These are phyloP conservation scores for Macrobrachium rosenbergii DNA, from an alignment of 1,140 invertebrate genomes.

Conservation along the genomic window DNA sequence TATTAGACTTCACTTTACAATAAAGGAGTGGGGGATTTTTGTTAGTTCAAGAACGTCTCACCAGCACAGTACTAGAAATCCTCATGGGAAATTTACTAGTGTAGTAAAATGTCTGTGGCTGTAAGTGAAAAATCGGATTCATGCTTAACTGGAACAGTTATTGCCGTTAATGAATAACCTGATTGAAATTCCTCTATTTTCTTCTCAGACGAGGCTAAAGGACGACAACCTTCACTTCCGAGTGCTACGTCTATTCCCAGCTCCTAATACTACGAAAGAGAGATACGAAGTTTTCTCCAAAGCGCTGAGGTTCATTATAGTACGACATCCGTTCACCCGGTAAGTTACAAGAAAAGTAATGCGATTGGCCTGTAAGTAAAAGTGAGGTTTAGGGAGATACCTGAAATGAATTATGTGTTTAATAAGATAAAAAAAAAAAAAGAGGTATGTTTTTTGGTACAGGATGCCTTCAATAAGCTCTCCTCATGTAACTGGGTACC, in stretches of 20 bases:
- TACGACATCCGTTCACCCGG: slow-evolving; percentile 55
- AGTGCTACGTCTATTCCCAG: slow-evolving; percentile 44
- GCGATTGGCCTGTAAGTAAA: too few species aligned
- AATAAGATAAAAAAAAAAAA: too few species aligned
- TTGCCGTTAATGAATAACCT: not conserved
- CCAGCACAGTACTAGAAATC: too few species aligned
- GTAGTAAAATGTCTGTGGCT: too few species aligned
- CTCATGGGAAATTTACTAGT: too few species aligned
- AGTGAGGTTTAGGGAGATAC: too few species aligned
- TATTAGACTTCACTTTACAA: too few species aligned
- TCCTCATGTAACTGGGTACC: too few species aligned
- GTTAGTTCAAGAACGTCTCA: too few species aligned
- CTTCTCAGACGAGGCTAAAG: not conserved
- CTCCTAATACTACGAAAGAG: slow-evolving; percentile 24
- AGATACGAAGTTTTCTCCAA: slow-evolving; percentile 19
- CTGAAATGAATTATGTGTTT: too few species aligned
- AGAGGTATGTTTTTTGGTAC: too few species aligned
- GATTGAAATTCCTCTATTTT: not conserved
- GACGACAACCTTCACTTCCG: slow-evolving; percentile 11
- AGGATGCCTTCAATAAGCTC: too few species aligned
- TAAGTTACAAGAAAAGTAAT: not conserved
- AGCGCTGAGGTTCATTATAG: slow-evolving; percentile 56
- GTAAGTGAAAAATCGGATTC: not conserved
- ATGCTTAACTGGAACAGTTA: not conserved
- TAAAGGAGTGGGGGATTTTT: not conserved